Evolutionary conservation across 2,797 vertebrate species (phyloP).

Genomic region (Myotis pilosus): DNA sequence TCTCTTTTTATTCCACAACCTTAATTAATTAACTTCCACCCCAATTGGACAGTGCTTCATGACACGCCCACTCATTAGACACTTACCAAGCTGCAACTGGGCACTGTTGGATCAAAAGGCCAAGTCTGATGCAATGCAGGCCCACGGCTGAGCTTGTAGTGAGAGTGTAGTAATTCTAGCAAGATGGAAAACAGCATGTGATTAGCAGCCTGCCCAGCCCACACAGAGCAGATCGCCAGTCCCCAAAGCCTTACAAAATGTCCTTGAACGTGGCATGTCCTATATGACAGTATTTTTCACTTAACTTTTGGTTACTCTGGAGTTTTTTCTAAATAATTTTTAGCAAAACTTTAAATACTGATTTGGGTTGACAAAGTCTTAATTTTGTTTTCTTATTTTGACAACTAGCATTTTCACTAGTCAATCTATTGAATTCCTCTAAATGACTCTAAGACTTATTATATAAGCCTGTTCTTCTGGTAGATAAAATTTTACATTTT

Average conservation of each 20-base stretch:
- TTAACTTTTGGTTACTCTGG: background rate
- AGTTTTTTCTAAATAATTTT: constrained; percentile 6
- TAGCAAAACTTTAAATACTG: background rate
- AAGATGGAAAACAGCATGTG: background rate
- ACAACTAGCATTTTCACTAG: background rate
- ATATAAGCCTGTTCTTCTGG: background rate
- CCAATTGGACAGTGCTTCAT: background rate
- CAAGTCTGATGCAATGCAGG: too few species aligned
- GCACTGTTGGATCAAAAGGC: background rate
- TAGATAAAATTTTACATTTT: background rate
- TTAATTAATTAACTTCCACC: background rate
- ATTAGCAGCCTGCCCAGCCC: too few species aligned
- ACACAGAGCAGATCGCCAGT: fast-evolving
- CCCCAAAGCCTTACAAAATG: background rate
- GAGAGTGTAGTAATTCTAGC: background rate
- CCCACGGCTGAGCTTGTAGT: background rate
- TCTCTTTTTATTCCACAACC: background rate
- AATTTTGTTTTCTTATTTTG: background rate
- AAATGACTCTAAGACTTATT: background rate
- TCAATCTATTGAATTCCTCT: background rate
- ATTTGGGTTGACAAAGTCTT: background rate
- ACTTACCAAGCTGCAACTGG: background rate
- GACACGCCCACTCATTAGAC: background rate
- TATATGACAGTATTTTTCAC: background rate
- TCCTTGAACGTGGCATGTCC: background rate